Conservation (phyloP, 1,140 invertebrate species). For the Trissolcus basalis region DNA sequence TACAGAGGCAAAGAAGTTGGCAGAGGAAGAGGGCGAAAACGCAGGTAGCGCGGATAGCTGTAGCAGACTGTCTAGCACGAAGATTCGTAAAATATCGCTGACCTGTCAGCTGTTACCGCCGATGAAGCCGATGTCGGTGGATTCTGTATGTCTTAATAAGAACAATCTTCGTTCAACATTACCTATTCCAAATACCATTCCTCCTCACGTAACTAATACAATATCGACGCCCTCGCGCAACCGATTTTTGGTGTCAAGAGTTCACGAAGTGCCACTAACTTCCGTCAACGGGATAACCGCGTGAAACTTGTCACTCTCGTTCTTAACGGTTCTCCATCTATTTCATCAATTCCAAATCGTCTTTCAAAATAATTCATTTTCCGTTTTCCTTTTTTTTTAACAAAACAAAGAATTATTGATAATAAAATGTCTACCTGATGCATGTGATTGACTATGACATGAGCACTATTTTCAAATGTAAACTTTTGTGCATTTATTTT, state of each 20-base stretch:
- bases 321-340: constrained; percentile 1
- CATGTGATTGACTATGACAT: constrained; percentile 44
- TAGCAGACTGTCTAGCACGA: constrained; percentile 74
- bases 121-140: constrained; percentile 62
- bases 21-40: constrained; percentile 67
- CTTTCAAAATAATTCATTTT: constrained; percentile 9
- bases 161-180: constrained; percentile 79
- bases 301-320: constrained; percentile 23
- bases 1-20: constrained; percentile 67
- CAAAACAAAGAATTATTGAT: constrained; percentile 7
- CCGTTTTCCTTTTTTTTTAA: constrained; percentile 8
- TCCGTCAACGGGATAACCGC: constrained; percentile 59
- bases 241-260: constrained; percentile 79
- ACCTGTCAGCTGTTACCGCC: constrained; percentile 77
- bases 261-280: constrained; percentile 73
- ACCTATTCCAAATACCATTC: constrained; percentile 82
- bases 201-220: constrained; percentile 82
- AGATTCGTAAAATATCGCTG: constrained; percentile 80
- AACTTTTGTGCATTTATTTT: constrained; percentile 45
- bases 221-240: constrained; percentile 78
- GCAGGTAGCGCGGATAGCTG: constrained; percentile 65
- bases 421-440: constrained; percentile 24
- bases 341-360: not conserved
- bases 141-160: constrained; percentile 58
- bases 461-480: constrained; percentile 52